Base-by-base conservation (phyloP, 30 jellyfish, hydroid and myxozoan genomes). In the Aurelia sp. region DNA sequence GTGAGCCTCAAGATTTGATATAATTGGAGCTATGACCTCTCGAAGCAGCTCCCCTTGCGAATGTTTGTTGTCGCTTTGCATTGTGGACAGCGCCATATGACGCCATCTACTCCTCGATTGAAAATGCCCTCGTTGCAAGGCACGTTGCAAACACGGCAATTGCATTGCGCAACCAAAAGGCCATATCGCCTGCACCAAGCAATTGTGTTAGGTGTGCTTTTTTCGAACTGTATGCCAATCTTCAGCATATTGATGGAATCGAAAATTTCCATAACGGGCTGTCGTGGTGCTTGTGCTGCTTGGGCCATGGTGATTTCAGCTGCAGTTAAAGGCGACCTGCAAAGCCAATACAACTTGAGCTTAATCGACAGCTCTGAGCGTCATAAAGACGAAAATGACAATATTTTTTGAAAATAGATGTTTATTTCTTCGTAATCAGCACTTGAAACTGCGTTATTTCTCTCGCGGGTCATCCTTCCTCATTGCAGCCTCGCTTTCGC, bases 11-110 rank as follows among this genome's bases (percentile, higher is more conserved):
- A n/a, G n/a, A n/a, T n/a, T n/a, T n/a, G n/a, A n/a, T n/a, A n/a
- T n/a, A n/a, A n/a, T n/a, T n/a, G n/a, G n/a, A n/a, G 13, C 20
- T 67, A 4, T 11, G 78, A 16, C 33, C 78, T 59, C 55, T 4
- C 58, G 48, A 67, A 67, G n/a, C 5, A 67, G 57, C 51, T 67
- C 52, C 78, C 58, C 78, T 23, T 67, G 1, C 78, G 52, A n/a
- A 33, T 18, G 55, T 67, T 67, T 1, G 48, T 16, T 3, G 2
- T 4, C 6, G 16, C 19, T 18, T 18, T 53, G 65, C n/a, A 53
- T 12, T 2, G 65, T 12, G 2, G 65, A 18, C 2, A 53, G 65
- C 65, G 65, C 65, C 2, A 53, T 12, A 18, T 18, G 65, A 53
- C 19, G 2, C 2, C 65, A 18, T 53, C 65, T 1, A 53, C 65